Evolutionary conservation across 2,797 vertebrate species (phyloP), one percentile per base, ranked within the genome.

Genomic region (Coreius guichenoti): DNA sequence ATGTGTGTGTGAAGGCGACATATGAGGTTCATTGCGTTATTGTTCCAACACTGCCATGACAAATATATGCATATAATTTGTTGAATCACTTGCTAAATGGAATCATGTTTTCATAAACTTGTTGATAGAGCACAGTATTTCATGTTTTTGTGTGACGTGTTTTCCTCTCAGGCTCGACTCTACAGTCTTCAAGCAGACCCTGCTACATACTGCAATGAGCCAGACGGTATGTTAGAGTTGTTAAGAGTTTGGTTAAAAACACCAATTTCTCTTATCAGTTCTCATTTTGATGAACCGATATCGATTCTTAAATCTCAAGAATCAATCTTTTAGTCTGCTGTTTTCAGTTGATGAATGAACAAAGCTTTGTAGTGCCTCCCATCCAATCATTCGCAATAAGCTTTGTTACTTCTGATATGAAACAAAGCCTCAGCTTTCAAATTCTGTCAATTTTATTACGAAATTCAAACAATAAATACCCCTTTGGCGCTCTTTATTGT

Each of bases 191-290:
- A 99, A 92, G 98, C 98, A 1, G 98, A 99, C 88, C 98, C 98
- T 0, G 98, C 97, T 23, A 99, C 98, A 7, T 99, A 99, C 94
- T 99, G 98, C 96, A 99, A 99, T 0, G 98, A 99, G 90, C 98
- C 98, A 3, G 98, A 99, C 36, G 98, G 98, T 99, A 94, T 93
- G 92, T 68, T 8, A 49, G n/a, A 0, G 23, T 69, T 74, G 86
- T 26, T 82, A 3, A 26, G n/a, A 29, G 63, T 14, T 31, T 14
- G 13, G n/a, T 14, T 63, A 29, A 63, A 63, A 63, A 63, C 7
- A 63, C 29, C 13, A 1, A 56, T 56, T 56, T 51, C 17, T 51
- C 17, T 58, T n/a, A n/a, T 58, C 21, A 12, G 26, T 61, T 26
- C 14, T 31, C 26, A 16, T 65, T 65, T 65, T 65, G 6, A 65